A percentile compares a stretch with the other conserved stretches of the same genome.
phyloP scores from a whole-genome alignment of 2,113 vertebrate species.

The Psilopsiagon aurifrons region DNA sequence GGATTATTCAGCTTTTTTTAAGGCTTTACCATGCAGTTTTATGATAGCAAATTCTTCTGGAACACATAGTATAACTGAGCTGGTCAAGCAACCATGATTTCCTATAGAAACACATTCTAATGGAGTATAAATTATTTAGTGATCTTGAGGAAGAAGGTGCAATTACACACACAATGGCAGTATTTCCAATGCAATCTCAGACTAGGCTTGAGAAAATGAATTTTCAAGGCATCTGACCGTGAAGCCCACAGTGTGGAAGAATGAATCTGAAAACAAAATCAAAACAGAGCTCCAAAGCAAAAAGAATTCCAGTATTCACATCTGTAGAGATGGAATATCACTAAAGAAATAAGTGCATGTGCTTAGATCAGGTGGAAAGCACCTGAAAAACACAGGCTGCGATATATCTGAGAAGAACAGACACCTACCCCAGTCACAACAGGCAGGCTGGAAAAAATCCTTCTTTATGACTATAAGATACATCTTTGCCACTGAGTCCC shows the following conservation, averaged over 20 bases:
- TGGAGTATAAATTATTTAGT: background rate
- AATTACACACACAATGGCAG: background rate
- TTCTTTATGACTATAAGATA: background rate
- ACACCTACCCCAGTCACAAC: background rate
- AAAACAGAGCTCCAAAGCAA: background rate
- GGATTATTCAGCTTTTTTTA: background rate
- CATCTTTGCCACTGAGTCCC: background rate
- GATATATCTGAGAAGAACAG: constrained; percentile 19
- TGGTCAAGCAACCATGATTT: constrained; percentile 13
- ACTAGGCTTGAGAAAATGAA: constrained; percentile 11
- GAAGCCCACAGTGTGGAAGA: constrained; percentile 5
- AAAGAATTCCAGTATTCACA: background rate
- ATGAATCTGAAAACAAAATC: background rate
- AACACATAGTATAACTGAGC: background rate
- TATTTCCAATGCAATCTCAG: constrained; percentile 19
- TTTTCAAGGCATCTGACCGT: background rate
- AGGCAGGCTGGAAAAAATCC: background rate
- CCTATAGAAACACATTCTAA: constrained; percentile 13
- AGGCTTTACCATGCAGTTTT: constrained; percentile 4
- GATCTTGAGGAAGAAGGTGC: background rate
- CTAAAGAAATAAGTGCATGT: background rate
- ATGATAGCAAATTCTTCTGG: constrained; percentile 8
- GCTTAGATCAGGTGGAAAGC: constrained; percentile 37
- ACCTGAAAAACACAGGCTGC: constrained; percentile 28
- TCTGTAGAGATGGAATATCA: background rate